Base-by-base conservation (phyloP, 2,113 vertebrate species). In the Aegotheles bennettii region DNA sequence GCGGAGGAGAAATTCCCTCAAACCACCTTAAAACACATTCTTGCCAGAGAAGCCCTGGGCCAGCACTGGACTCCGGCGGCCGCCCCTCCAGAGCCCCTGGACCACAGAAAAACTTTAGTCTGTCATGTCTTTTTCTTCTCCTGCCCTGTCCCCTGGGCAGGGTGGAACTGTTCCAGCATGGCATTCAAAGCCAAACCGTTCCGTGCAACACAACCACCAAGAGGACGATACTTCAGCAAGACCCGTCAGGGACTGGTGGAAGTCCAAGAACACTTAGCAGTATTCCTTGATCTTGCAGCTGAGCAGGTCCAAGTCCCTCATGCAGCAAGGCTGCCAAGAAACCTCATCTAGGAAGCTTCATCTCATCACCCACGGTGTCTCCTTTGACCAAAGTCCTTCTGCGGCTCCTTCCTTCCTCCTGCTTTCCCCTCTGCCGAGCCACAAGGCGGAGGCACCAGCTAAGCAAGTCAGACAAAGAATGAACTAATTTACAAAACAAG, bases 71-170 rank as follows among this genome's bases (percentile, higher is more conserved):
- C 23, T 29, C 67, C 40, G 15, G 31, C 2, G 1, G 53, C 35
- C 2, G 1, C 47, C 36, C 25, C 51, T 51, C 63, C 1, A 0
- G 33, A 64, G 42, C 43, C 25, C 54, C 14, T 1, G 2, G 40
- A 35, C 35, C 68, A 36, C 0, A 2, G 68, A 21, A 40, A 61
- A 56, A 25, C 33, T 33, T 68, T 36, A 28, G 20, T 13, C 12
- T 31, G 28, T 17, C 16, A 13, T 3, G 1, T 16, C 40, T 43
- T 53, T 38, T 25, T 48, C 36, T 33, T 40, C 47, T 59, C 45
- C 45, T 24, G 42, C 51, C 53, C 43, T 36, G 50, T 57, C n/a
- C 63, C 20, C 31, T 16, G n/a, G 31, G 51, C 69, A 65, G 43
- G 21, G 25, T 4, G 15, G 76, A 54, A 29, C 26, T 13, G 18